phyloP scores from a whole-genome alignment of 2,797 vertebrate species.

The Dryobates pubescens region DNA sequence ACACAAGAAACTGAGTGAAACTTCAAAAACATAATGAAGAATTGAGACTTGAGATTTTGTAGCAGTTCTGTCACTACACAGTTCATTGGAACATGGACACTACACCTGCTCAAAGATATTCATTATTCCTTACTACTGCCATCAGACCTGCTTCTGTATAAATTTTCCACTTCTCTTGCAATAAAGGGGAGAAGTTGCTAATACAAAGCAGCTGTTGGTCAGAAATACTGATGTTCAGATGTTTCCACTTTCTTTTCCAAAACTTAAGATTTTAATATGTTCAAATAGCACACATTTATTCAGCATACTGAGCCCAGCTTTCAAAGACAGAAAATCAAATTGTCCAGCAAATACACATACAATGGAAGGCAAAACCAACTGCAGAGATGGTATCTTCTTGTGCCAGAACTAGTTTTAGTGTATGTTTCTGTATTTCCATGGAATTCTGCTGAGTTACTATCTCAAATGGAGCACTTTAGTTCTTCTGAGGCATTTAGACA shows the following conservation, averaged over 20 bases:
- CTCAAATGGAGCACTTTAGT: background rate
- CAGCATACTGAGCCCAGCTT: background rate
- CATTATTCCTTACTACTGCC: background rate
- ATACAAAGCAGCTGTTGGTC: background rate
- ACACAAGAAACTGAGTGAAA: background rate
- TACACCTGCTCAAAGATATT: background rate
- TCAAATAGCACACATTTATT: background rate
- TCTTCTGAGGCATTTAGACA: background rate
- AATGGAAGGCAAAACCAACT: background rate
- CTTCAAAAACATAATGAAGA: background rate
- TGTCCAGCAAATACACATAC: background rate
- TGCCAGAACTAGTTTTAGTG: background rate
- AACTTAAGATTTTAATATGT: background rate
- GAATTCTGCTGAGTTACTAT: background rate
- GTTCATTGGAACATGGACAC: background rate
- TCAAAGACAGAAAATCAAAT: background rate
- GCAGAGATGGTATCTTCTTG: background rate
- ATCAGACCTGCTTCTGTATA: background rate
- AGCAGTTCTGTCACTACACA: background rate
- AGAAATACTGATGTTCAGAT: background rate
- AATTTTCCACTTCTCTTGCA: background rate
- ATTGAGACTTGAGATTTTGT: background rate
- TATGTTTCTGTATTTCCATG: background rate
- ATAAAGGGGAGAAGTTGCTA: background rate
- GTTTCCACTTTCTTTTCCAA: background rate